These are phyloP conservation scores for Grammomys surdaster DNA, from an alignment of 2,113 vertebrate species.

Conservation along the genomic window DNA sequence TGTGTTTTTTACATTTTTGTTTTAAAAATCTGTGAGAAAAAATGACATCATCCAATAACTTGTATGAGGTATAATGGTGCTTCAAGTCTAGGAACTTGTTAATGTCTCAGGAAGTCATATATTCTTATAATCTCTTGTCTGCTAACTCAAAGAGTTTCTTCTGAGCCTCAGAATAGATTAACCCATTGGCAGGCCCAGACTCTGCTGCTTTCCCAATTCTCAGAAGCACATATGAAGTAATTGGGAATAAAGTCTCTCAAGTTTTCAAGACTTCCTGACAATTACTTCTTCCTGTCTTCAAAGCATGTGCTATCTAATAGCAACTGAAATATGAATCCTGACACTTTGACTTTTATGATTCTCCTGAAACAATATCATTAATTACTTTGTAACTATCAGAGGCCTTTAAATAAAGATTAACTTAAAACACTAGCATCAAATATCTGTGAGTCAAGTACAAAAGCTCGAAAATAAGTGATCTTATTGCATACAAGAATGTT, in stretches of 20 bases:
- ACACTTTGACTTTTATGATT: not conserved
- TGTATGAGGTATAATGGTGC: not conserved
- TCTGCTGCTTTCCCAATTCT: not conserved
- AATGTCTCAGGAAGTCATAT: not conserved
- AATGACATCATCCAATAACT: not conserved
- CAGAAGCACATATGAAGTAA: not conserved
- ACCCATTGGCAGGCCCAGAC: not conserved
- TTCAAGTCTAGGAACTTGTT: not conserved
- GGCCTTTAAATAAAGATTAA: not conserved
- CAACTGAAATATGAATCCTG: not conserved
- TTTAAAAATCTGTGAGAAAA: slow-evolving; percentile 6
- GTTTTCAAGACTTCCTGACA: slow-evolving; percentile 41
- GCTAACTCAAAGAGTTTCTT: not conserved
- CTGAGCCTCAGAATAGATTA: not conserved
- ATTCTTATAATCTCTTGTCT: not conserved
- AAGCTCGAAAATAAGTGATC: not conserved
- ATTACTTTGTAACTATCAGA: slow-evolving; percentile 24
- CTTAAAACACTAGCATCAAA: slow-evolving; percentile 32
- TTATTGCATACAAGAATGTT: slow-evolving; percentile 42
- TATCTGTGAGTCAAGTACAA: slow-evolving; percentile 46
- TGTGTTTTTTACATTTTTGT: not conserved
- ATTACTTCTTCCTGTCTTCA: not conserved
- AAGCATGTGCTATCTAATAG: not conserved
- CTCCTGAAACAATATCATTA: slow-evolving; percentile 53
- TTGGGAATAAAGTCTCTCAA: not conserved